phyloP scores from a whole-genome alignment of 1,140 invertebrate genomes.

The Dufourea novaeangliae region DNA sequence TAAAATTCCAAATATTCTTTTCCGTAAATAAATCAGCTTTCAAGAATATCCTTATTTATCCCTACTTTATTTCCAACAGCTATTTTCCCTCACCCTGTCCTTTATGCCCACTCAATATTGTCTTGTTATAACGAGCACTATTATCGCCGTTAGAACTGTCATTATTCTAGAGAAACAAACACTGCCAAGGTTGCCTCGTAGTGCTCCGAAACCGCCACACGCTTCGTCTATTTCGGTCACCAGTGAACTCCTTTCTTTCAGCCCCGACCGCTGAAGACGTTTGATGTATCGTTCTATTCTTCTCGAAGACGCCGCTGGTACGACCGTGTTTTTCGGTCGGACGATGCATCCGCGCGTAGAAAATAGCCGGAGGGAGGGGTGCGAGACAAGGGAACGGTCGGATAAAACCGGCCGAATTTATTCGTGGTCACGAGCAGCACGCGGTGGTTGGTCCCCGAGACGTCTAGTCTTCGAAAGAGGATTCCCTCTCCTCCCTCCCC shows the following conservation, averaged over 20 bases:
- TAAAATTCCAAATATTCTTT: no score
- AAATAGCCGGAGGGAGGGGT: no score
- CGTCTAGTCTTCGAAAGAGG: not conserved
- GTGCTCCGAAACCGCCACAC: not conserved
- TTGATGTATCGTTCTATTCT: not conserved
- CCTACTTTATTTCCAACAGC: no score
- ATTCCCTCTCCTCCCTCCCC: not conserved
- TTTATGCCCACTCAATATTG: no score
- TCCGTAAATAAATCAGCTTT: no score
- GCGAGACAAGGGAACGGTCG: not conserved
- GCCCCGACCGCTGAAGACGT: not conserved
- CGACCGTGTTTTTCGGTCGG: no score
- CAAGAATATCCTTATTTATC: no score
- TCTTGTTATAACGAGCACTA: no score
- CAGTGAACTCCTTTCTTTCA: not conserved
- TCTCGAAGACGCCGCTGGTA: not conserved
- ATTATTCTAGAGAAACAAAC: not conserved
- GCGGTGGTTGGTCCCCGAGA: constrained; percentile 24
- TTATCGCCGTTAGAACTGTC: no score
- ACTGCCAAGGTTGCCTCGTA: not conserved
- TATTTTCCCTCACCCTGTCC: no score
- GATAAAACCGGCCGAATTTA: constrained; percentile 64
- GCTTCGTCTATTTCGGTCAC: not conserved
- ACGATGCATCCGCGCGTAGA: not conserved
- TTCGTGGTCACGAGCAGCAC: constrained; percentile 68